These are phyloP conservation scores for Diuraphis noxia DNA, from an alignment of 1,140 invertebrate species.

Conservation along the genomic window DNA sequence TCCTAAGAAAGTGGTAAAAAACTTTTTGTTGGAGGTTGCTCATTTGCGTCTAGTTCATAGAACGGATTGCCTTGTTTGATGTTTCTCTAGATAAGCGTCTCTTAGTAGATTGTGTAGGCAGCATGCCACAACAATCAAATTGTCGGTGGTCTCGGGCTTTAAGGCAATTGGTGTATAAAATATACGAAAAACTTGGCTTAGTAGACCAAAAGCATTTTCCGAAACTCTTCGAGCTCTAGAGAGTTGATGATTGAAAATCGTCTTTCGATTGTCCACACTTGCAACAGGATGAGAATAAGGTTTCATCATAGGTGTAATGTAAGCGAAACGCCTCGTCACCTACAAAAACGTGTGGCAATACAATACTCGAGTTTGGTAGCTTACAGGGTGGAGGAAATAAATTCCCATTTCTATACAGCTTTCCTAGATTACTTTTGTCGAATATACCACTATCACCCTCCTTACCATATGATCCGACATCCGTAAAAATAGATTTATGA, in stretches of 20 bases:
- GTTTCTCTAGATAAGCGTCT: neutral
- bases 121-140: no score
- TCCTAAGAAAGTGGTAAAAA: neutral
- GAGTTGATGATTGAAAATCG: slow-evolving; percentile 59
- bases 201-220: slow-evolving; percentile 60
- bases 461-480: slow-evolving; percentile 61
- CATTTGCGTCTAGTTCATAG: neutral
- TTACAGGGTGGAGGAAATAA: slow-evolving; percentile 46
- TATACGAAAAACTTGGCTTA: slow-evolving; percentile 57
- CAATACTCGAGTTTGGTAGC: slow-evolving; percentile 50
- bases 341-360: slow-evolving; percentile 58
- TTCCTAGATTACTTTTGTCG: slow-evolving; percentile 36
- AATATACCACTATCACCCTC: slow-evolving; percentile 59
- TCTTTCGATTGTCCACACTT: slow-evolving; percentile 56
- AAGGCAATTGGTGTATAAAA: slow-evolving; percentile 48
- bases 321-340: slow-evolving; percentile 61
- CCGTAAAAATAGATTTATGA: slow-evolving; percentile 61
- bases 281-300: slow-evolving; percentile 58
- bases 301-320: slow-evolving; percentile 58
- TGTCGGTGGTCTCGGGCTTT: neutral
- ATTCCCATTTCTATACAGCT: slow-evolving; percentile 3
- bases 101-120: no score
- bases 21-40: no score
- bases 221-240: slow-evolving; percentile 56
- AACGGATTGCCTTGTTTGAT: neutral